phyloP scores from a whole-genome alignment of 2,888 invertebrate species.

The Pycnomerus fuliginosus region DNA sequence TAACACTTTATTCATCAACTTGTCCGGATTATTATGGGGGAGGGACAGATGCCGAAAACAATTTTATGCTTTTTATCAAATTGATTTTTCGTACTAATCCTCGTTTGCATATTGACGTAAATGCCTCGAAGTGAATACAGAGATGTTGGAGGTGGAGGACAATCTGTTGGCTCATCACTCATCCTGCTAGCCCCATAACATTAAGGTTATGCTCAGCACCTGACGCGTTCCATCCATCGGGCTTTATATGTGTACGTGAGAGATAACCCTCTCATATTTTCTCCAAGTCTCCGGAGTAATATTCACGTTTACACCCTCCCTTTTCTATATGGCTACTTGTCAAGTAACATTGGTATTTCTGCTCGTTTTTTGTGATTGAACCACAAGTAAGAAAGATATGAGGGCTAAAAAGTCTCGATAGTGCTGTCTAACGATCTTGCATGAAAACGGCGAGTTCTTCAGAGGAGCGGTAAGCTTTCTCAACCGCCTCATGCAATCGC shows the following conservation, averaged over 20 bases:
- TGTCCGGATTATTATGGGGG: conserved; percentile 51
- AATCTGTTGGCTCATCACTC: background rate
- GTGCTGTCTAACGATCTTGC: conserved; percentile 20
- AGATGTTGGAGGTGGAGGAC: too few species aligned
- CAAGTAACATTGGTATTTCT: too few species aligned
- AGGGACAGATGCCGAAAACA: conserved; percentile 50
- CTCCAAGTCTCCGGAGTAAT: conserved; percentile 20
- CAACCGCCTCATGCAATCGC: conserved; percentile 27
- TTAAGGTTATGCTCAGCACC: conserved; percentile 46
- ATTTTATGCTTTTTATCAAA: conserved; percentile 49
- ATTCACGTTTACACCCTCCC: conserved; percentile 18
- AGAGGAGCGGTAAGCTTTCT: conserved; percentile 21
- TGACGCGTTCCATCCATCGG: conserved; percentile 45
- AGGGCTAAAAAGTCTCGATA: conserved; percentile 13
- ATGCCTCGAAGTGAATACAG: too few species aligned
- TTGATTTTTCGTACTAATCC: conserved; percentile 26
- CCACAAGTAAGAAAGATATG: too few species aligned
- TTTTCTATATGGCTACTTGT: too few species aligned
- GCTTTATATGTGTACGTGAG: conserved; percentile 47
- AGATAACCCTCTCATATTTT: conserved; percentile 38
- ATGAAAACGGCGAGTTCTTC: conserved; percentile 16
- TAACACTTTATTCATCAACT: conserved; percentile 52
- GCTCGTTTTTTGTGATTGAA: too few species aligned
- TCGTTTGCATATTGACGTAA: conserved; percentile 17
- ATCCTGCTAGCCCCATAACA: conserved; percentile 16